Evolutionary conservation across 2,888 invertebrate genomes (phyloP).

Genomic region (Autographa pulchrina): DNA sequence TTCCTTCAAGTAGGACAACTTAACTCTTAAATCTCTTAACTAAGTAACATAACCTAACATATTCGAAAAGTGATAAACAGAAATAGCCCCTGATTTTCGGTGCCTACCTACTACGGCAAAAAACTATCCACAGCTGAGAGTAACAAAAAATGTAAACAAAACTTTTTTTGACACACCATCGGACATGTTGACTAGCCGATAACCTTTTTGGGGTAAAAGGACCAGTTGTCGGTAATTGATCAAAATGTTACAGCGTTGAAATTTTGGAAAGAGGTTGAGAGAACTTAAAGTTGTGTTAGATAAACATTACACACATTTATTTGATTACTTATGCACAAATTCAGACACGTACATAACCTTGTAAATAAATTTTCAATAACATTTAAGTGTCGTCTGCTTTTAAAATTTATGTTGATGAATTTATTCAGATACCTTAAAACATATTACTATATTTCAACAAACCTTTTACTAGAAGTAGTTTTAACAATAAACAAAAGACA

Average conservation of each 20-base stretch:
- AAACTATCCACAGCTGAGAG: conserved; percentile 67
- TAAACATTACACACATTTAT: no score
- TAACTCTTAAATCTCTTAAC: conserved; percentile 15
- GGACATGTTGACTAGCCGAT: conserved; percentile 66
- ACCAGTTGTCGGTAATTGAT: conserved; percentile 9
- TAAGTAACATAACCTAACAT: conserved; percentile 22
- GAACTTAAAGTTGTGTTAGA: no score
- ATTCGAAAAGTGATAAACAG: conserved; percentile 50
- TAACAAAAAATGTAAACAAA: conserved; percentile 78
- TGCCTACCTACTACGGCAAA: conserved; percentile 60
- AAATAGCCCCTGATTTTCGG: conserved; percentile 36
- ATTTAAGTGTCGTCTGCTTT: no score
- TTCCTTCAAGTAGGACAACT: not conserved
- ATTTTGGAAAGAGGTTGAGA: not conserved
- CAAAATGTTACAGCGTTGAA: not conserved
- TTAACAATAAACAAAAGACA: no score
- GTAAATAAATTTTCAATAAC: no score
- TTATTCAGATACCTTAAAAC: no score
- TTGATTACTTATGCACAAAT: no score
- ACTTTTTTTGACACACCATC: conserved; percentile 65
- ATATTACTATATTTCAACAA: no score
- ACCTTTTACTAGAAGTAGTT: no score
- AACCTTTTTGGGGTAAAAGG: conserved; percentile 58
- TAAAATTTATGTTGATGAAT: no score
- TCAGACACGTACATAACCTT: no score